Base-by-base conservation (phyloP, 2,113 vertebrate species). In the Phyllostomus discolor region DNA sequence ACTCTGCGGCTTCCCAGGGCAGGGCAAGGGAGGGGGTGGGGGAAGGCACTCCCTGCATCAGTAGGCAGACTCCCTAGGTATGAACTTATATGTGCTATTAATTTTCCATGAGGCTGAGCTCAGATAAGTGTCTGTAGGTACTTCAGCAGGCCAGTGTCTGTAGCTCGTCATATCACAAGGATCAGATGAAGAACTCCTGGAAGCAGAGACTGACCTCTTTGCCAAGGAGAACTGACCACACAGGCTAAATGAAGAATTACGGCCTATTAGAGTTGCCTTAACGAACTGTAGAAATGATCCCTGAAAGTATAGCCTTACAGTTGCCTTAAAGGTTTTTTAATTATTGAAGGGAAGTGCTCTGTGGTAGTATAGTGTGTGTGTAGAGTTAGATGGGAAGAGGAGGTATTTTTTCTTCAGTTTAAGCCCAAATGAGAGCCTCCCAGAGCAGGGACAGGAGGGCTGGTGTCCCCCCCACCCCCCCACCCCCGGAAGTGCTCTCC, bases 61-160 rank as follows among this genome's bases (percentile, higher is more conserved):
- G 8, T 50, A 57, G 66, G n/a, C 80, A 10, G 6, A 10, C 64
- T 93, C 26, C 3, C 22, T 20, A 54, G 48, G 3, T 57, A 2
- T 73, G 72, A 59, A n/a, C 24, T 11, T 19, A 6, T 6, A 8
- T 0, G 0, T 0, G 0, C 7, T 89, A 19, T 85, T 72, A 35
- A 4, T 67, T 90, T 86, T 38, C 69, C 20, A 0, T 31, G 69
- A 24, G 48, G 12, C 35, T 7, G 17, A 41, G 28, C 28, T 92
- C 70, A 54, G 35, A 6, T 75, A 20, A 35, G 66, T 17, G 6
- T 80, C 41, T 14, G 17, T 17, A 62, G 19, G 67, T 15, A 12
- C 48, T 64, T 57, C 11, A 75, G 59, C 62, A 31, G 20, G 33
- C 46, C 52, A 10, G 20, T 69, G 72, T 57, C 41, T 57, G 1